Percentiles rank a stretch among this genome's conserved stretches.
These are phyloP conservation scores for Schizothorax lantsangensis DNA, from an alignment of 2,797 vertebrate genomes.

Conservation along the genomic window DNA sequence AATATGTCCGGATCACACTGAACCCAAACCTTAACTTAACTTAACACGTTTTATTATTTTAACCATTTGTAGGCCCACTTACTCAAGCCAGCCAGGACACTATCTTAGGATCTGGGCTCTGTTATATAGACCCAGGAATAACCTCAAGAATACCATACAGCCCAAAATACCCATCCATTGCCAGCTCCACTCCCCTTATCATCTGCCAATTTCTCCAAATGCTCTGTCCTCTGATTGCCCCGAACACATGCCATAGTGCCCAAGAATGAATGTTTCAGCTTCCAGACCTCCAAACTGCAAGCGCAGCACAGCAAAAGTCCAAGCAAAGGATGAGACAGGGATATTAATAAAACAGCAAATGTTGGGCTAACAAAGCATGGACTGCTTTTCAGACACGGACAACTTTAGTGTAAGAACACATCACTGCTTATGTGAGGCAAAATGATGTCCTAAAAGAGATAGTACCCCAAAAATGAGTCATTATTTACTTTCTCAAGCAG, in stretches of 20 bases:
- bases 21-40: not conserved
- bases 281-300: conserved; percentile 59
- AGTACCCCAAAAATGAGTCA: not conserved
- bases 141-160: conserved; percentile 66
- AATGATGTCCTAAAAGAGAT: not conserved
- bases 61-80: conserved; percentile 41
- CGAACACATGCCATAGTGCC: conserved; percentile 65
- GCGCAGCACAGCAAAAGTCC: conserved; percentile 46
- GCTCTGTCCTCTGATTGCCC: conserved; percentile 66
- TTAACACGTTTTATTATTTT: conserved; percentile 15
- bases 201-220: conserved; percentile 65
- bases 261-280: conserved; percentile 60
- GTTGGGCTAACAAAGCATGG: conserved; percentile 15
- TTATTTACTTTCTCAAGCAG: not conserved
- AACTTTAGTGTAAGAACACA: conserved; percentile 2
- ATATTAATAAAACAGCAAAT: conserved; percentile 46
- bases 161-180: conserved; percentile 70
- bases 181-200: conserved; percentile 51
- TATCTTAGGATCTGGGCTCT: conserved; percentile 61
- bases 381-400: conserved; percentile 23
- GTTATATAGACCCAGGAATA: conserved; percentile 70
- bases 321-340: conserved; percentile 21
- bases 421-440: conserved; percentile 15
- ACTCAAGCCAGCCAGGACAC: conserved; percentile 53
- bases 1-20: not conserved